Evolutionary conservation across 2,113 vertebrate genomes (phyloP).

Genomic region (Phalacrocorax pelagicus): DNA sequence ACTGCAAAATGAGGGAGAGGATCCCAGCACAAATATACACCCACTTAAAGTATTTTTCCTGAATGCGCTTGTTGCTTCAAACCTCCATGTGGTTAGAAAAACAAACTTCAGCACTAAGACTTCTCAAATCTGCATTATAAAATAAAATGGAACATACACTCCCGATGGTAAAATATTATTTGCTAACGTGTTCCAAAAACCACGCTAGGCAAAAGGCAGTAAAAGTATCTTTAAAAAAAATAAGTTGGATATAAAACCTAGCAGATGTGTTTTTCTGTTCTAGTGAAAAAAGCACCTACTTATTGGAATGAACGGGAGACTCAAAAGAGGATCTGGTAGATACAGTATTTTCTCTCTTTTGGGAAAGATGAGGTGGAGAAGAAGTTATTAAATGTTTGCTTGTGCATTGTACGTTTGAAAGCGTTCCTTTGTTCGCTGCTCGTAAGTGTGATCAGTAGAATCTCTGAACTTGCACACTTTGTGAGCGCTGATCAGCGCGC

Average conservation of each 20-base stretch:
- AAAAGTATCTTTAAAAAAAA: constrained; percentile 37
- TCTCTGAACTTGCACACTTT: not conserved
- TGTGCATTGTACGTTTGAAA: not conserved
- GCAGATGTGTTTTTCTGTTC: constrained; percentile 62
- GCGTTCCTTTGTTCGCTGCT: not conserved
- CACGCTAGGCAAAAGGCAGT: constrained; percentile 38
- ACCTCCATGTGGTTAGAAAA: constrained; percentile 49
- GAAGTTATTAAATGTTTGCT: constrained; percentile 29
- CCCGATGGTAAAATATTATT: constrained; percentile 55
- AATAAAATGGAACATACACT: constrained; percentile 43
- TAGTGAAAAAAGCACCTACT: constrained; percentile 8
- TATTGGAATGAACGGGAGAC: not conserved
- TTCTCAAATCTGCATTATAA: constrained; percentile 54
- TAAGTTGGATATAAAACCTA: constrained; percentile 17
- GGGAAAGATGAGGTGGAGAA: constrained; percentile 20
- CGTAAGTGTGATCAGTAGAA: not conserved
- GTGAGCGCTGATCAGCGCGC: not conserved
- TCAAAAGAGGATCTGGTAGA: not conserved
- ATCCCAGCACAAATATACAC: constrained; percentile 22
- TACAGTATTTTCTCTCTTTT: not conserved
- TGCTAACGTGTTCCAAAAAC: constrained; percentile 27
- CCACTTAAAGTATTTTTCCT: not conserved
- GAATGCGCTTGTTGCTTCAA: constrained; percentile 25
- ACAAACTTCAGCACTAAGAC: not conserved
- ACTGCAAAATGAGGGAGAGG: constrained; percentile 7